Base-by-base conservation (phyloP, 2,888 invertebrate species). In the Coleophora flavipennella region DNA sequence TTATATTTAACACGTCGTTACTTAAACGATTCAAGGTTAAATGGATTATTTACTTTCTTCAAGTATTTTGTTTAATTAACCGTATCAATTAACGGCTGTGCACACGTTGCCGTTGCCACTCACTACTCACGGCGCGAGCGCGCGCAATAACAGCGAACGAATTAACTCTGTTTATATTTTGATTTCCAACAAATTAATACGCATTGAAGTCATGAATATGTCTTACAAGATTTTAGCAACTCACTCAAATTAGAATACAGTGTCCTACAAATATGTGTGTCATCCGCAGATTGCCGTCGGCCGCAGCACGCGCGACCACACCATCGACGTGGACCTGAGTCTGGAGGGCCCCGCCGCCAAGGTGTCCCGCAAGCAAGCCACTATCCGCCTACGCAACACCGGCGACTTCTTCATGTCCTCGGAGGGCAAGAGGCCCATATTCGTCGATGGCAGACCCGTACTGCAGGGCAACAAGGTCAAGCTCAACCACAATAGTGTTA, bases 381-480 rank as follows among this genome's bases (percentile, higher is more conserved):
- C 95, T 1, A 94, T 99, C 41, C 89, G 91, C 35, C 87, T 98
- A 46, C 87, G 95, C 38, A 95, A 95, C 69, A 96, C 93, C 49
- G 98, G 97, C 0, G 97, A 98, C 67, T 99, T 98, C 73, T 95
- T 95, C 66, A 88, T 99, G 57, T 92, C 94, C 13, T 98, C 98
- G 34, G 97, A 97, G 70, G 99, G 98, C 13, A 96, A 96, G 66
- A 85, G 97, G 44, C 94, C 97, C 2, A 92, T 99, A 59, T 97
- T 94, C 70, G 93, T 99, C 4, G 97, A 99, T 70, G 96, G 97
- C 1, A 89, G 92, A 44, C 96, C 97, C 0, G 88, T 99, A 39
- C 86, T 96, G 8, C 89, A 90, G 37, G 96, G 96, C 34, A 94
- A 92, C 73, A 96, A 96, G 85, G 92, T 94, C 41, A 92, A 95